Evolutionary conservation across 2,113 vertebrate species (phyloP), one percentile per base, ranked within the genome.

Genomic region (Gallinago undulata): DNA sequence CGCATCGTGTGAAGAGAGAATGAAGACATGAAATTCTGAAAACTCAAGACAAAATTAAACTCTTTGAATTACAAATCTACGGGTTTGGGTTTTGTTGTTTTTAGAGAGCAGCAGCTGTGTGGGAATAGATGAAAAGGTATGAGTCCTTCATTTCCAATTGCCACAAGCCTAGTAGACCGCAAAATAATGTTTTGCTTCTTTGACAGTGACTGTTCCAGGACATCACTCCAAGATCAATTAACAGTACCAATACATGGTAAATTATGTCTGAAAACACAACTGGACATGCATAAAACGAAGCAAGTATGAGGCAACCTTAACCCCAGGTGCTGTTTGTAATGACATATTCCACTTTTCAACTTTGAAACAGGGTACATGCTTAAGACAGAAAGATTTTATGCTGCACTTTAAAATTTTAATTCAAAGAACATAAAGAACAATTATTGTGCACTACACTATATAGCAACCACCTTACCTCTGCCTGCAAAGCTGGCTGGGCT

Each of bases 401-500:
- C 27, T 39, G 12, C 25, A 41, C 47, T 69, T 81, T 56, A 15
- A 73, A 37, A 18, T 79, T 94, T 5, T 8, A 60, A 64, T 47
- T 86, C 24, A 48, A 62, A 79, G 13, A 83, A 67, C 19, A 57
- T 7, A 3, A 75, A 43, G 7, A 85, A 62, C 16, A 80, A 21
- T 10, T 43, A 8, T 19, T 33, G 14, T 18, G 27, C 16, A 35
- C 6, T 48, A 19, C 18, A 55, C 11, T 24, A 41, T 15, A 50
- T 1, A 59, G 53, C 33, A 27, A 59, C 5, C 62, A 57, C 41
- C 78, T 86, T 53, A 99, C 99, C 99, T 99, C 99, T 99, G 84
- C 98, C 98, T 78, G 99, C 98, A 93, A 98, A 94, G 90, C 97
- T 80, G 78, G 97, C 96, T 35, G 98, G 84, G 76, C 92, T 98